Evolutionary conservation across 35 echinoderm and acorn worm genomes (phyloP).

Genomic region (Anneissia japonica): DNA sequence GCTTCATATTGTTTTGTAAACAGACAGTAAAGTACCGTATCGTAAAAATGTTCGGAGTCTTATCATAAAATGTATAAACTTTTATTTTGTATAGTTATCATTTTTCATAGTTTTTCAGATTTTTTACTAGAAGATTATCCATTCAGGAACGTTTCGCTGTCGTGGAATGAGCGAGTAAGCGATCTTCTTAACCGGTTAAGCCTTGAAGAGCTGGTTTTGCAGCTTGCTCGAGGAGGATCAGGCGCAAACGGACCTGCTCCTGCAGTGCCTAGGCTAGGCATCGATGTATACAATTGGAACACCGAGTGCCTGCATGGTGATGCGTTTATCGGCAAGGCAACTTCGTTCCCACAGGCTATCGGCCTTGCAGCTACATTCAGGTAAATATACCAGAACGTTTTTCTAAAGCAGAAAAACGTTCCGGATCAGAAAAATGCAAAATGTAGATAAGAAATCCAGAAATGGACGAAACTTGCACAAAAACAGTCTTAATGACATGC

Average conservation of each 20-base stretch:
- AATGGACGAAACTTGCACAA: too few species aligned
- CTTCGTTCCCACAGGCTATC: constrained; percentile 80
- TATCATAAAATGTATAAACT: too few species aligned
- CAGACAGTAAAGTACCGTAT: too few species aligned
- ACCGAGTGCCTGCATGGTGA: constrained; percentile 90
- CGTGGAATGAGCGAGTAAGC: constrained; percentile 78
- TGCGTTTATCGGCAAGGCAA: constrained; percentile 65
- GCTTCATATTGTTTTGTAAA: too few species aligned
- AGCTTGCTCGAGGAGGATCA: constrained; percentile 68
- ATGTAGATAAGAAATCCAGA: too few species aligned
- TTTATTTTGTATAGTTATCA: too few species aligned
- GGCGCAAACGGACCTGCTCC: constrained; percentile 82
- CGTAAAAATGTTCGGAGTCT: too few species aligned
- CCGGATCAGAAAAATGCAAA: too few species aligned
- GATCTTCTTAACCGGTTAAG: constrained; percentile 63
- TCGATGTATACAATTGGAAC: constrained; percentile 74
- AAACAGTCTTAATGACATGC: too few species aligned
- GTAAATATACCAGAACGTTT: constrained; percentile 14
- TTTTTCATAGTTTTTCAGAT: too few species aligned
- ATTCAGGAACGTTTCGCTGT: constrained; percentile 66
- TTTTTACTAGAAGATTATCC: constrained; percentile 57
- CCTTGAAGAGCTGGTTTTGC: constrained; percentile 71
- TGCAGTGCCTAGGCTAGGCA: constrained; percentile 58
- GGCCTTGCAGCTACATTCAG: constrained; percentile 81
- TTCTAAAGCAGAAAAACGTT: not conserved